Evolutionary conservation across 2,888 invertebrate species (phyloP).

Genomic region (Drosophila borealis): DNA sequence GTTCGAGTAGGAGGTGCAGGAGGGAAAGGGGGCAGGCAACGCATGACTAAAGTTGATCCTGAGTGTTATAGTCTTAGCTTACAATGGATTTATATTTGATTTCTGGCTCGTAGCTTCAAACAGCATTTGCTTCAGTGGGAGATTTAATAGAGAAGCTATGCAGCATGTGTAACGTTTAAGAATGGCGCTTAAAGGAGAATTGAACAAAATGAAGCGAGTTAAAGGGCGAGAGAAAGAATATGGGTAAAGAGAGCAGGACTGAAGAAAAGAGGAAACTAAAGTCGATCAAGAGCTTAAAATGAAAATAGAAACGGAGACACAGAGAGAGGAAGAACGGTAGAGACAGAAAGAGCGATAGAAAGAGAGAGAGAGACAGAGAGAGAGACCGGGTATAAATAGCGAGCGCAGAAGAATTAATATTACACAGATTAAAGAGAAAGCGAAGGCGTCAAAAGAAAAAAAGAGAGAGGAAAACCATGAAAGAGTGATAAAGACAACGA

Average conservation of each 20-base stretch:
- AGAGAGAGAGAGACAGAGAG: background rate
- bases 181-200: background rate
- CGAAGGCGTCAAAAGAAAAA: too few species aligned
- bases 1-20: background rate
- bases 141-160: background rate
- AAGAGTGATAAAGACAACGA: too few species aligned
- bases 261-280: background rate
- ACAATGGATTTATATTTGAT: background rate
- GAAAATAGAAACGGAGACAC: background rate
- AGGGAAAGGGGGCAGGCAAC: background rate
- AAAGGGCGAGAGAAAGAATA: too few species aligned
- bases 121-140: too few species aligned
- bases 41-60: background rate
- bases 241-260: background rate
- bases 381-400: too few species aligned
- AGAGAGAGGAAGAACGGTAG: too few species aligned
- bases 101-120: background rate
- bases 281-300: background rate
- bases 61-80: background rate
- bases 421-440: too few species aligned
- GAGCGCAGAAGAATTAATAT: too few species aligned
- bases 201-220: too few species aligned
- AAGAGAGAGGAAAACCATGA: too few species aligned
- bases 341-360: background rate
- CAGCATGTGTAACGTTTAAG: background rate